Evolutionary conservation across 2,113 vertebrate genomes (phyloP).

Genomic region (Psilopsiagon aurifrons): DNA sequence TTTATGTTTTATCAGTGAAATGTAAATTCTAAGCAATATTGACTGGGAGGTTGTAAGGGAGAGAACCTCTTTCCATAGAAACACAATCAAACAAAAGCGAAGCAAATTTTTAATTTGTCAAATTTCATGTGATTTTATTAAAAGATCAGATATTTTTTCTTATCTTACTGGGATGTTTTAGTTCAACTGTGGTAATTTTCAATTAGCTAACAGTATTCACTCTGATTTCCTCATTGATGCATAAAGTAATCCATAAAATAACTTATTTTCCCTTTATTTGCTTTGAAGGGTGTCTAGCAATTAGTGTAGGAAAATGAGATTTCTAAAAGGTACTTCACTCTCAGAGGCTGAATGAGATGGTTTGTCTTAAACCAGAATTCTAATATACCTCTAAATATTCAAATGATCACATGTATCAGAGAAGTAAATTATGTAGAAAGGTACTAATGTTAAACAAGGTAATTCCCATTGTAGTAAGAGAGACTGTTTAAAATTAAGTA

Average conservation of each 20-base stretch:
- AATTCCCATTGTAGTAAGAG: not conserved
- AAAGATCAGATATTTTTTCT: not conserved
- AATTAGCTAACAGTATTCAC: not conserved
- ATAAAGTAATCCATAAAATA: not conserved
- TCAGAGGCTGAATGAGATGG: not conserved
- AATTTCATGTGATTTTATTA: not conserved
- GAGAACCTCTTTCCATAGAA: not conserved
- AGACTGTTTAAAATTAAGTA: not conserved
- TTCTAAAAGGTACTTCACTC: not conserved
- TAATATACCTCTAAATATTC: not conserved
- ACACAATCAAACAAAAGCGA: not conserved
- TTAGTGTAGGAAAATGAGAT: not conserved
- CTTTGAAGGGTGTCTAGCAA: not conserved
- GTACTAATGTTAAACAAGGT: not conserved
- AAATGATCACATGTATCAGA: not conserved
- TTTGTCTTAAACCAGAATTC: not conserved
- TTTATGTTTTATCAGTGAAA: not conserved
- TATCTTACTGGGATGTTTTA: not conserved
- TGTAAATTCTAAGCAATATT: not conserved
- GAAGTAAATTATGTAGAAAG: fast-evolving
- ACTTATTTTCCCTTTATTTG: not conserved
- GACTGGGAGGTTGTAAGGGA: not conserved
- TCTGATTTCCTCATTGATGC: not conserved
- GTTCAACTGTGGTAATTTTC: not conserved
- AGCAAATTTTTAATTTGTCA: not conserved